Evolutionary conservation across 2,113 vertebrate genomes (phyloP).

Genomic region (Electrona antarctica): DNA sequence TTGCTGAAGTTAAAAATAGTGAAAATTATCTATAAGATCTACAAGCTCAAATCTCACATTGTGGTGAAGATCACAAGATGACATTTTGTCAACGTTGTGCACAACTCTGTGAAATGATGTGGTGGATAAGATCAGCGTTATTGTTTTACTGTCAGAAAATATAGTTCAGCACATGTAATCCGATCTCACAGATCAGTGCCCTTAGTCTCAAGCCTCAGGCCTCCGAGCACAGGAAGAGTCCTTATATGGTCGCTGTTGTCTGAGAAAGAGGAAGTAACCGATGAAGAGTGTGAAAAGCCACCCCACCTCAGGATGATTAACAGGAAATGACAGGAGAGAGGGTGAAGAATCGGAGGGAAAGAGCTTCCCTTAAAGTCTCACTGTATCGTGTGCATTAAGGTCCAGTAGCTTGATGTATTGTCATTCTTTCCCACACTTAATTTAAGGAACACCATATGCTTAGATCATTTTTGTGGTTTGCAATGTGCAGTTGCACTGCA

Average conservation of each 20-base stretch:
- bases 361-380: constrained; percentile 14
- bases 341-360: constrained; percentile 38
- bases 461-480: no score
- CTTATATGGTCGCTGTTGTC: constrained; percentile 32
- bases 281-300: constrained; percentile 24
- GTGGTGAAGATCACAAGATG: no score
- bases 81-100: no score
- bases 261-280: constrained; percentile 39
- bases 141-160: not conserved
- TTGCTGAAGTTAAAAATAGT: no score
- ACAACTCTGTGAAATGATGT: no score
- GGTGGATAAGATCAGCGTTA: not conserved
- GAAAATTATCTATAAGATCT: no score
- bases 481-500: no score
- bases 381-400: not conserved
- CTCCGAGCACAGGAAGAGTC: constrained; percentile 37
- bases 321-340: constrained; percentile 58
- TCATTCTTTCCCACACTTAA: not conserved
- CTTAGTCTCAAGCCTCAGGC: constrained; percentile 5
- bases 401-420: not conserved
- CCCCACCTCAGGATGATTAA: constrained; percentile 54
- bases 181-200: constrained; percentile 14
- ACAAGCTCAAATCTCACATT: no score
- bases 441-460: not conserved
- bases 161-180: not conserved